These are phyloP conservation scores for Drosophila nannoptera DNA, from an alignment of 1,140 invertebrate genomes.

Conservation along the genomic window DNA sequence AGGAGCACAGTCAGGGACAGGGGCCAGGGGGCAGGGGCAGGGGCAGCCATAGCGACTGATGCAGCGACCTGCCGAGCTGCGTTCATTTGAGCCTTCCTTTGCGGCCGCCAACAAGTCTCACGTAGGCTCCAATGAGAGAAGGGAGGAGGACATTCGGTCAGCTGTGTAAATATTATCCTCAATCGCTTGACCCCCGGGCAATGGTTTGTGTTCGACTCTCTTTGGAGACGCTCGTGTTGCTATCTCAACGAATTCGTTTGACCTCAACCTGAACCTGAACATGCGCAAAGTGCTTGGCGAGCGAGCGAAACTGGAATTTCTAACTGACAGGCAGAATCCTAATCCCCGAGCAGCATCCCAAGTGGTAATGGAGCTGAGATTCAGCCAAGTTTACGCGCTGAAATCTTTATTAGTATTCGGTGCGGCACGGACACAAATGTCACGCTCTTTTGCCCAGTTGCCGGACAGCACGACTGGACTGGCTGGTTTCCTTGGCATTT, in stretches of 20 bases:
- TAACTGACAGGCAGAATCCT: conserved; percentile 5
- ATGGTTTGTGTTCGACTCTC: conserved; percentile 5
- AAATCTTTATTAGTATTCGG: conserved; percentile 1
- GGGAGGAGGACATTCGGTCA: neutral
- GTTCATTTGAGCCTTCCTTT: conserved; percentile 56
- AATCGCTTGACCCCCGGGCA: conserved; percentile 52
- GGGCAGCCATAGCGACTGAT: neutral
- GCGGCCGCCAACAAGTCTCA: conserved; percentile 25
- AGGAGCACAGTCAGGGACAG: neutral
- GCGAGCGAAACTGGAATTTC: neutral
- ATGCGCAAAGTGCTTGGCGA: conserved; percentile 9
- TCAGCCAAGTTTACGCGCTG: neutral
- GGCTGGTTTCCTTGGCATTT: conserved; percentile 4
- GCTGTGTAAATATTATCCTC: conserved; percentile 30
- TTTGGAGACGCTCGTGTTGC: neutral
- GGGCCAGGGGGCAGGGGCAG: neutral
- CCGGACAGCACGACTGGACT: neutral
- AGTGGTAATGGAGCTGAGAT: conserved; percentile 12
- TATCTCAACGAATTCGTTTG: conserved; percentile 27
- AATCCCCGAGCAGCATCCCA: neutral
- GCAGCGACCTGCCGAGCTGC: neutral
- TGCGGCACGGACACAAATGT: conserved; percentile 19
- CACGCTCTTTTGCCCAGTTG: conserved; percentile 12
- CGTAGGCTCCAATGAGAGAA: conserved; percentile 6
- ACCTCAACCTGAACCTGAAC: conserved; percentile 17